phyloP scores from a whole-genome alignment of 1,140 invertebrate species.

The Neodiprion lecontei region DNA sequence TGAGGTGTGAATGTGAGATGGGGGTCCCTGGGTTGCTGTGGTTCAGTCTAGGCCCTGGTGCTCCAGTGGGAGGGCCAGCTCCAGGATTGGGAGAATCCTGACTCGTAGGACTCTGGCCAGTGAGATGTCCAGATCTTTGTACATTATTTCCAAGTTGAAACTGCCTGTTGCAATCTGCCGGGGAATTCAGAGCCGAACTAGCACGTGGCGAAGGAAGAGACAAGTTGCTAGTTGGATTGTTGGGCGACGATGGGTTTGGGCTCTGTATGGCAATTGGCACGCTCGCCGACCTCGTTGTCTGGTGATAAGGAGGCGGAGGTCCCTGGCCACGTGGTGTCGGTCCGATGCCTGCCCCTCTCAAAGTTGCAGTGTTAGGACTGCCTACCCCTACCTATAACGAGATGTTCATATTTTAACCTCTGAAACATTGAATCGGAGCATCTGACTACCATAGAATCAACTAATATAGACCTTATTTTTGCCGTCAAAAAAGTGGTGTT shows the following conservation, averaged over 20 bases:
- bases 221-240: conserved; percentile 74
- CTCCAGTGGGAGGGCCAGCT: conserved; percentile 47
- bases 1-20: conserved; percentile 69
- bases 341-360: conserved; percentile 60
- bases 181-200: conserved; percentile 74
- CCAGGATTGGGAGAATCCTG: conserved; percentile 64
- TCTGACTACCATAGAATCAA: too few species aligned
- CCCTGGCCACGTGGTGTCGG: conserved; percentile 74
- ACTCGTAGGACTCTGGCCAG: conserved; percentile 72
- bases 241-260: conserved; percentile 74
- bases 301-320: conserved; percentile 86
- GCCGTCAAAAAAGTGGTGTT: conserved; percentile 82
- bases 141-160: conserved; percentile 53
- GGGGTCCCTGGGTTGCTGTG: conserved; percentile 77
- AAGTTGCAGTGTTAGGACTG: conserved; percentile 57
- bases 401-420: background rate
- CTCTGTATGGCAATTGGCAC: conserved; percentile 81
- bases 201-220: conserved; percentile 75
- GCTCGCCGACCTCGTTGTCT: conserved; percentile 81
- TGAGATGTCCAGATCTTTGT: conserved; percentile 60
- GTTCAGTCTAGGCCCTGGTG: conserved; percentile 62
- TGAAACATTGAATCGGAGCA: background rate
- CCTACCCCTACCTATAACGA: conserved; percentile 43
- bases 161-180: conserved; percentile 66
- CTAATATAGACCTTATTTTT: conserved; percentile 58